Evolutionary conservation across 1,140 invertebrate genomes (phyloP).

Genomic region (Drosophila grimshawi): DNA sequence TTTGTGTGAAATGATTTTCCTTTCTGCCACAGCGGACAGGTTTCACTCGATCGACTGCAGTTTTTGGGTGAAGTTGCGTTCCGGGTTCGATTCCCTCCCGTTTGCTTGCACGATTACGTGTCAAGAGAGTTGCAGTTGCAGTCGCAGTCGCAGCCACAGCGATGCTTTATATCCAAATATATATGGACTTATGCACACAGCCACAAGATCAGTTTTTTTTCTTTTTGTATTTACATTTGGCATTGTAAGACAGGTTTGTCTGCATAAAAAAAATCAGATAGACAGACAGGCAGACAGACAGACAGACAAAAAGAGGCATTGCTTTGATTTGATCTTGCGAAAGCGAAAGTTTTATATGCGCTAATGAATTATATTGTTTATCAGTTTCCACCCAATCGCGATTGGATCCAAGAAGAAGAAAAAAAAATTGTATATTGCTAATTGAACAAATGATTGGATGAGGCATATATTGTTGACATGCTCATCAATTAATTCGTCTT

Average conservation of each 20-base stretch:
- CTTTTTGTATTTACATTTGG: slow-evolving; percentile 74
- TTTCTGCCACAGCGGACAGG: slow-evolving; percentile 71
- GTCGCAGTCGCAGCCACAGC: slow-evolving; percentile 32
- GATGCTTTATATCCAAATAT: slow-evolving; percentile 50
- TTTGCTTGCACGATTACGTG: slow-evolving; percentile 70
- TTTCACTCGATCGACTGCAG: slow-evolving; percentile 63
- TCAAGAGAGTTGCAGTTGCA: slow-evolving; percentile 45
- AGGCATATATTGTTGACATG: slow-evolving; percentile 58
- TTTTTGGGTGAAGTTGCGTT: slow-evolving; percentile 50
- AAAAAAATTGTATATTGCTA: slow-evolving; percentile 40
- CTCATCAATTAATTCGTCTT: slow-evolving; percentile 51
- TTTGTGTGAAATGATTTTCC: slow-evolving; percentile 79
- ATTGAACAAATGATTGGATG: slow-evolving; percentile 76
- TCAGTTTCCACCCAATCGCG: slow-evolving; percentile 26
- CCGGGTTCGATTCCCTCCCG: slow-evolving; percentile 72
- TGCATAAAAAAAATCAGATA: slow-evolving; percentile 31
- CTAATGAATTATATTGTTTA: slow-evolving; percentile 74
- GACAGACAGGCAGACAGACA: too few species aligned
- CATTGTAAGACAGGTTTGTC: slow-evolving; percentile 75
- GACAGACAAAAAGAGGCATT: slow-evolving; percentile 33
- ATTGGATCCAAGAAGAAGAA: slow-evolving; percentile 27
- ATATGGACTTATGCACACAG: slow-evolving; percentile 29
- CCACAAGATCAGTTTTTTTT: slow-evolving; percentile 33
- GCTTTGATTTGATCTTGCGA: slow-evolving; percentile 79
- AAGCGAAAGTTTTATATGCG: slow-evolving; percentile 79